A percentile compares a stretch with the other conserved stretches of the same genome.
These are phyloP conservation scores for Hartigia nigra DNA, from an alignment of 2,888 invertebrate species.

Conservation along the genomic window DNA sequence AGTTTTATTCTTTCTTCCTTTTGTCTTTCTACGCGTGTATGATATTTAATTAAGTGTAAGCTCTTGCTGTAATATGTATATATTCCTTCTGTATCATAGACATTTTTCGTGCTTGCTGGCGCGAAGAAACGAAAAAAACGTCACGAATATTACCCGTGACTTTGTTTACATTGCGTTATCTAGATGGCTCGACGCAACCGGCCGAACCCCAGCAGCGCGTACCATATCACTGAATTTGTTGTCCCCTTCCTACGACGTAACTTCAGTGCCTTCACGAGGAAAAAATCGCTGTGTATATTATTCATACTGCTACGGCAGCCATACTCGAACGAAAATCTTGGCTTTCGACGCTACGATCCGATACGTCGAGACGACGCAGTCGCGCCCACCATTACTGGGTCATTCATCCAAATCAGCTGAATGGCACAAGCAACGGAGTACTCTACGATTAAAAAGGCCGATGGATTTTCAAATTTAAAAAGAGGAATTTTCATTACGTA, in stretches of 20 bases:
- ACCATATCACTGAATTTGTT: not conserved
- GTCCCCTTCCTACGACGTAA: not conserved
- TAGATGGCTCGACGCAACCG: conserved; percentile 9
- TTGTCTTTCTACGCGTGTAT: not conserved
- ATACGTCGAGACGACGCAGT: not conserved
- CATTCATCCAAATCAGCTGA: not conserved
- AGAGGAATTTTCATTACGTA: not conserved
- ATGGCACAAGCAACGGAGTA: not conserved
- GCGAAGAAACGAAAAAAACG: not conserved
- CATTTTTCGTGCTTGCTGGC: no score
- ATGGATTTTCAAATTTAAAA: not conserved
- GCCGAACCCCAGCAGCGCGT: conserved; percentile 1
- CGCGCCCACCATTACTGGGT: not conserved
- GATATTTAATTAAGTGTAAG: not conserved
- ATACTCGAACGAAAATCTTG: not conserved
- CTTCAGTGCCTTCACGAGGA: not conserved
- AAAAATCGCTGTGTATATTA: not conserved
- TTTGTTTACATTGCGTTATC: conserved; percentile 17
- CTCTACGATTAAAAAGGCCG: not conserved
- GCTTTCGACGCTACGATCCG: not conserved
- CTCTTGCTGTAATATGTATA: no score
- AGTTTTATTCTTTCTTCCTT: not conserved
- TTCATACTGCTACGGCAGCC: not conserved
- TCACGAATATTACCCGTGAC: not conserved
- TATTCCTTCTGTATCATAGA: no score